Conservation (phyloP, 2,113 vertebrate genomes). For the Halichoerus grypus region DNA sequence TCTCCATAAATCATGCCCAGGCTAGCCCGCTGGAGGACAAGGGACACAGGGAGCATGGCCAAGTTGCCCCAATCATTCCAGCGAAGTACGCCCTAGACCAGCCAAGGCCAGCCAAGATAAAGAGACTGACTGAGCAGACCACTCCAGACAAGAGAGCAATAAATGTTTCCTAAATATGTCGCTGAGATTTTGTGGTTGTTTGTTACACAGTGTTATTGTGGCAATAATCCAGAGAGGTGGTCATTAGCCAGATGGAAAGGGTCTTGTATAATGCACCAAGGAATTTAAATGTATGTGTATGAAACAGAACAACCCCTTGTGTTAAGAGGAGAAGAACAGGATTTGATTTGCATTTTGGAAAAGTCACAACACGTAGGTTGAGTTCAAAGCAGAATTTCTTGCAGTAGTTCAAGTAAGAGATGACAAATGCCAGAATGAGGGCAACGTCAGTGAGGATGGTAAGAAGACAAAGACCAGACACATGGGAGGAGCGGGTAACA, state of each 20-base stretch:
- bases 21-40: not conserved
- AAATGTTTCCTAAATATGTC: not conserved
- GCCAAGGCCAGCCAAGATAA: not conserved
- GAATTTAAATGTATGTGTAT: not conserved
- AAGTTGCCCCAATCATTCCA: not conserved
- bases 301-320: not conserved
- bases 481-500: not conserved
- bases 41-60: not conserved
- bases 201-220: not conserved
- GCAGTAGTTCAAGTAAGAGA: not conserved
- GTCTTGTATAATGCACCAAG: not conserved
- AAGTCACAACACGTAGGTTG: not conserved
- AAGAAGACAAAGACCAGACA: not conserved
- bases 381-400: not conserved
- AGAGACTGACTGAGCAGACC: not conserved
- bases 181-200: not conserved
- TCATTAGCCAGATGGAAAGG: not conserved
- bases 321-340: not conserved
- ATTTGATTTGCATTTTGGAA: conserved; percentile 38
- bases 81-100: not conserved
- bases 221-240: not conserved
- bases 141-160: not conserved
- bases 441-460: not conserved
- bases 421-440: not conserved
- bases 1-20: not conserved